Percentiles rank a stretch among this genome's conserved stretches.
Conservation (phyloP, 2,797 vertebrate genomes). For the Falco concolor region DNA sequence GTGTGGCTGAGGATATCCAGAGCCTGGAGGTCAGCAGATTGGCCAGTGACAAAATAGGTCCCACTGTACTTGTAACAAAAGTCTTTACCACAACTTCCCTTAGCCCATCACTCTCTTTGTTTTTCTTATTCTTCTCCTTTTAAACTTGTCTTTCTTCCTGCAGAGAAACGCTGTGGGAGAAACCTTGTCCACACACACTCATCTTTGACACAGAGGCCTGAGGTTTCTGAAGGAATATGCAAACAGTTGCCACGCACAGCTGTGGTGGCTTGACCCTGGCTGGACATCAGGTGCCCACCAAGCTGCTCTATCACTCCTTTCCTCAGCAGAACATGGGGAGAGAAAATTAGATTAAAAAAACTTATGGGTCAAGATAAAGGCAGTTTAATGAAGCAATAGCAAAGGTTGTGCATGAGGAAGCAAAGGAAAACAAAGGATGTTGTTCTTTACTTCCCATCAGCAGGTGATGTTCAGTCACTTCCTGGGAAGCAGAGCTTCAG, state of each 20-base stretch:
- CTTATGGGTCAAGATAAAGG: too few species aligned
- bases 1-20: slow-evolving; percentile 17
- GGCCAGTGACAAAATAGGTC: neutral
- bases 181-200: neutral
- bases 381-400: too few species aligned
- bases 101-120: neutral
- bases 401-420: accelerated
- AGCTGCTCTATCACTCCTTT: neutral
- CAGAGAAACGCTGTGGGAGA: neutral
- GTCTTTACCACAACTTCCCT: neutral
- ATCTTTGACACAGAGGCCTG: neutral
- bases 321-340: neutral
- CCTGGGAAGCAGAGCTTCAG: neutral
- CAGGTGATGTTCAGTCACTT: neutral
- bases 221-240: neutral
- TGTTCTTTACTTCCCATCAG: neutral
- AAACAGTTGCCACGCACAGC: neutral
- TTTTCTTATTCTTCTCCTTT: neutral
- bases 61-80: slow-evolving; percentile 53
- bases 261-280: neutral
- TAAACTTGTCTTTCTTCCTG: neutral
- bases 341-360: neutral
- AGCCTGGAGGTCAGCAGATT: neutral
- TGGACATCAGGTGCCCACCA: neutral
- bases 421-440: neutral